These are phyloP conservation scores for Altica lythri DNA, from an alignment of 2,888 invertebrate genomes.

Conservation along the genomic window DNA sequence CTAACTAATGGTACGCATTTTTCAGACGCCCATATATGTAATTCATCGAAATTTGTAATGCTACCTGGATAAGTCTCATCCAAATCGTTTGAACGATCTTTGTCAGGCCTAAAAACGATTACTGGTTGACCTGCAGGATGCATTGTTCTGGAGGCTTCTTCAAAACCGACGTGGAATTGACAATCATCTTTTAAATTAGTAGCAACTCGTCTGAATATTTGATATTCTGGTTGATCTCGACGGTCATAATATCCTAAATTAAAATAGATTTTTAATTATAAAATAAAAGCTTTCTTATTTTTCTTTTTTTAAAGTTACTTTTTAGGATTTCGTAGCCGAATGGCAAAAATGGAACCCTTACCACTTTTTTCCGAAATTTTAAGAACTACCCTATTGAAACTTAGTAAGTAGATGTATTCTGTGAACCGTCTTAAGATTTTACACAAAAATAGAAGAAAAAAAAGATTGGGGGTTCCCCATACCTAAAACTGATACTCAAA, in stretches of 20 bases:
- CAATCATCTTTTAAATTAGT: constrained; percentile 94
- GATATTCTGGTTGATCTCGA: constrained; percentile 80
- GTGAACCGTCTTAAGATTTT: too few species aligned
- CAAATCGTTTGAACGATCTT: constrained; percentile 76
- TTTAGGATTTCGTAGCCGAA: too few species aligned
- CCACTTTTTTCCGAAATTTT: too few species aligned
- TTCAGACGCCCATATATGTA: constrained; percentile 88
- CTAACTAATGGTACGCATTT: constrained; percentile 96
- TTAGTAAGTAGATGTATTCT: too few species aligned
- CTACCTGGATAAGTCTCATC: constrained; percentile 81
- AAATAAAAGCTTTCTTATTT: too few species aligned
- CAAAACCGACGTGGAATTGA: constrained; percentile 89
- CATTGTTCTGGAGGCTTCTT: constrained; percentile 79
- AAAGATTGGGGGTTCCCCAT: too few species aligned
- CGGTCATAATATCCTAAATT: constrained; percentile 73
- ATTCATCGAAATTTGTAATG: constrained; percentile 75
- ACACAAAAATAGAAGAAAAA: too few species aligned
- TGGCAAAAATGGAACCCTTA: too few species aligned
- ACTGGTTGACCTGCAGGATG: constrained; percentile 85
- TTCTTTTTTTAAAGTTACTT: too few species aligned
- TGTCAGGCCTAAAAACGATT: constrained; percentile 78
- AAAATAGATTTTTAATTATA: too few species aligned
- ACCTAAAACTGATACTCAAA: too few species aligned
- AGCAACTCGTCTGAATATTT: constrained; percentile 79
- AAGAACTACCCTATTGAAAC: too few species aligned